phyloP scores from a whole-genome alignment of 2,113 vertebrate genomes.

The Sturnus vulgaris region DNA sequence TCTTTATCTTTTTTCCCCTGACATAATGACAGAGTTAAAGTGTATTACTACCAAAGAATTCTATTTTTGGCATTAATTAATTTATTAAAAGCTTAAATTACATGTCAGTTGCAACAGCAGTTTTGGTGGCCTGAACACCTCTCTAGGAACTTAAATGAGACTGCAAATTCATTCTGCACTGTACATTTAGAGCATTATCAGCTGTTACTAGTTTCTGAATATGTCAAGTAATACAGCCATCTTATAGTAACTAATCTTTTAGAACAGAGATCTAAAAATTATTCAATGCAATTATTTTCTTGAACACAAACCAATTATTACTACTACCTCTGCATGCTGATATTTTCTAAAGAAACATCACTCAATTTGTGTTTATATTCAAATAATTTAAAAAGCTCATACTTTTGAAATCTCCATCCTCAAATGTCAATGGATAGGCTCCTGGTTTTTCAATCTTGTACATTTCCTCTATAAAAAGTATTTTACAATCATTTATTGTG shows the following conservation, averaged over 20 bases:
- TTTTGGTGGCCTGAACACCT: background rate
- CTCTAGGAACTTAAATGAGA: background rate
- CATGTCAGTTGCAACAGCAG: background rate
- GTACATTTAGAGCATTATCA: background rate
- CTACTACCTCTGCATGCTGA: background rate
- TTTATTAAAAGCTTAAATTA: background rate
- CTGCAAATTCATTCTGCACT: background rate
- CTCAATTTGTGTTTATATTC: background rate
- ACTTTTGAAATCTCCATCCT: conserved; percentile 96
- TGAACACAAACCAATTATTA: background rate
- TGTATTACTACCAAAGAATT: background rate
- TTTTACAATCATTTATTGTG: conserved; percentile 89
- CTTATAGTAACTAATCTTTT: background rate
- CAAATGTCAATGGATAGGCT: conserved; percentile 83
- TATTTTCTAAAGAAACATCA: background rate
- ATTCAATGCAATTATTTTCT: background rate
- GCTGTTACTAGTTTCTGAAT: background rate
- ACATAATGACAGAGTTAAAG: background rate
- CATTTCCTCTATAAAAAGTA: conserved; percentile 92
- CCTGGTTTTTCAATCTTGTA: conserved; percentile 94
- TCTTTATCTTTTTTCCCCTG: background rate
- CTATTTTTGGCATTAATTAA: background rate
- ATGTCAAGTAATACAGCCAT: background rate
- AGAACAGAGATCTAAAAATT: background rate
- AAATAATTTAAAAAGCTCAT: background rate